Base-by-base conservation (phyloP, 2,888 invertebrate species). In the Callyntrura sp. region DNA sequence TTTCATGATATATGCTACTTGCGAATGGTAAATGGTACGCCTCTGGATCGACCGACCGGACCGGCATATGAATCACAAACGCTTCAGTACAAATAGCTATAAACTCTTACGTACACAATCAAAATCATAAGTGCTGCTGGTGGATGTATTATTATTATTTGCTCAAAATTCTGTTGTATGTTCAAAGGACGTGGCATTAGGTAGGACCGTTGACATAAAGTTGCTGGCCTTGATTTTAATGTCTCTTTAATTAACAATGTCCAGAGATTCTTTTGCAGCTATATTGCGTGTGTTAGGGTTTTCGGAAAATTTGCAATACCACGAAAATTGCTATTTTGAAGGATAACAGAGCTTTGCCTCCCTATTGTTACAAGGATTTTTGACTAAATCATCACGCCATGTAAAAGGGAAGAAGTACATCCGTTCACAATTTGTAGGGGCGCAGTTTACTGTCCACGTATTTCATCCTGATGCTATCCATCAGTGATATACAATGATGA, bases 181-280 rank as follows among this genome's bases (percentile, higher is more conserved):
- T 20, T 9, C 4, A 62, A 12, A 17, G n/a, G n/a, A 17, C 20
- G 17, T 60, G 60, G 17, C n/a, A 60, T 17, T 17, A 2, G 60
- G n/a, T 60, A 8, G n/a, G 20, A n/a, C 20, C 8, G 35, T 60
- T 48, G 51, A 28, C 45, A 28, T 23, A 43, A 45, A 48, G 51
- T 76, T 12, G 76, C 51, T 76, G 76, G 51, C 76, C 76, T 76
- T 76, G 76, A 51, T 76, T 76, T 17, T 76, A 76, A 76, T 76
- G 25, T 25, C 43, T 1, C 76, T 51, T 51, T 25, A 76, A 76
- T 51, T 76, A 76, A 25, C 51, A 51, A 25, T 76, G 76, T 51
- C 76, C 51, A 76, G 51, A 76, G 48, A 25, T 45, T 43, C 12
- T 9, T 51, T 45, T 70, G 8, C 23, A 65, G 20, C 60, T 2